Base-by-base conservation (phyloP, 2,888 invertebrate genomes). In the Coremacera marginata region DNA sequence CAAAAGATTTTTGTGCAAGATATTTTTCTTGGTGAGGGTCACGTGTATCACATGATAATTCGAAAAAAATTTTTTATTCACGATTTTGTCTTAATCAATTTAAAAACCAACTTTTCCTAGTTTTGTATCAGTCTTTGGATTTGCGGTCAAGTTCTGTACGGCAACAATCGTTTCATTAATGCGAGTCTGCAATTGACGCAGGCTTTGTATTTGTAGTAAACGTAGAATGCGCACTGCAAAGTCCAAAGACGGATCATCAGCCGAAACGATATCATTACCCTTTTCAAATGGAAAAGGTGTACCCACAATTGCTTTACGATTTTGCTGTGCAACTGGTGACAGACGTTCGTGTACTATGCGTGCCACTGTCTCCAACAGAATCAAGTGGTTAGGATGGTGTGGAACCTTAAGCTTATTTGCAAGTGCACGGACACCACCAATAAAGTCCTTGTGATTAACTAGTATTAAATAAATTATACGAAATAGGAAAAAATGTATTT, bases 111-210 rank as follows among this genome's bases (percentile, higher is more conserved):
- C 98, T 92, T 96, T 95, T 72, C 98, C 98, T 67, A 99, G 90
- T 87, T 94, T 94, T 0, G 97, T 96, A 87, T 99, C 98, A 80
- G 98, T 99, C 90, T 97, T 97, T 2, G 98, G 99, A 91, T 99
- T 95, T 5, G 98, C 98, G 0, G 99, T 99, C 1, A 99, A 91
- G 79, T 91, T 93, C 90, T 99, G 99, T 4, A 98, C 95, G 63
- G 94, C 92, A 1, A 98, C 99, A 82, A 99, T 94, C 0, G 96
- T 94, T 89, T 98, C 96, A 89, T 99, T 99, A 71, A 98, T 97
- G 84, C 92, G 93, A 0, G 97, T 98, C 89, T 99, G 99, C 70
- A 99, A 91, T 80, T 89, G 82, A 0, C 90, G 88, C 1, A 89
- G 80, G 72, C 87, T 89, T 82, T 89, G 89, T 63, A 95, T 92